A percentile compares a stretch with the other conserved stretches of the same genome.
phyloP scores from a whole-genome alignment of 2,113 vertebrate genomes.

The Varanus salvator region DNA sequence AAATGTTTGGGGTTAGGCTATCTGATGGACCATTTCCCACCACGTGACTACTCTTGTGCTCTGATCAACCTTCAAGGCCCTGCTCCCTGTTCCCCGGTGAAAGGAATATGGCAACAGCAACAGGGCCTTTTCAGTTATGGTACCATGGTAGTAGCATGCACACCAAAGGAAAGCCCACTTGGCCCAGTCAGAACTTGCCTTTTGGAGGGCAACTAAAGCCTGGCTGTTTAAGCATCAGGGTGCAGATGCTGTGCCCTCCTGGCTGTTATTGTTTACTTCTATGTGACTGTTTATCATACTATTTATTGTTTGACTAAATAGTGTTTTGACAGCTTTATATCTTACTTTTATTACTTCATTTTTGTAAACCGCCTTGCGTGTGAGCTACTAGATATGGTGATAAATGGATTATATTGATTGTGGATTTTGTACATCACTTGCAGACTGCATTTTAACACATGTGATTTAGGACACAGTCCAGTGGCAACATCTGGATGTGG shows the following conservation, averaged over 20 bases:
- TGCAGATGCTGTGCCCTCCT: background rate
- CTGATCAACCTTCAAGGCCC: background rate
- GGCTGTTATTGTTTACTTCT: background rate
- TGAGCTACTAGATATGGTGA: background rate
- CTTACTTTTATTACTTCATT: background rate
- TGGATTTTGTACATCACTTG: too few species aligned
- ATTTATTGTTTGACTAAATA: background rate
- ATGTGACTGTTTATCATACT: background rate
- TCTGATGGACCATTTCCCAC: background rate
- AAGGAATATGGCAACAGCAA: background rate
- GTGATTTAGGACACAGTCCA: too few species aligned
- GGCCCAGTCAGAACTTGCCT: background rate
- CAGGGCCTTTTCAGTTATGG: background rate
- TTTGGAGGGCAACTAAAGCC: background rate
- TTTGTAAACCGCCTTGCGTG: background rate
- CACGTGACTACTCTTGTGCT: background rate
- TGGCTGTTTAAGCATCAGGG: background rate
- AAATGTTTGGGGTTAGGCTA: background rate
- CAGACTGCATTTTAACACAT: too few species aligned
- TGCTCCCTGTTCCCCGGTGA: background rate
- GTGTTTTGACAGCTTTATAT: background rate
- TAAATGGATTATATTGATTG: too few species aligned
- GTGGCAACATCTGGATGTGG: too few species aligned
- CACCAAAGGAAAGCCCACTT: background rate
- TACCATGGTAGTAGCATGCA: background rate